Evolutionary conservation across 2,797 vertebrate species (phyloP), one percentile per base, ranked within the genome.

Genomic region (Cephalopachus bancanus): DNA sequence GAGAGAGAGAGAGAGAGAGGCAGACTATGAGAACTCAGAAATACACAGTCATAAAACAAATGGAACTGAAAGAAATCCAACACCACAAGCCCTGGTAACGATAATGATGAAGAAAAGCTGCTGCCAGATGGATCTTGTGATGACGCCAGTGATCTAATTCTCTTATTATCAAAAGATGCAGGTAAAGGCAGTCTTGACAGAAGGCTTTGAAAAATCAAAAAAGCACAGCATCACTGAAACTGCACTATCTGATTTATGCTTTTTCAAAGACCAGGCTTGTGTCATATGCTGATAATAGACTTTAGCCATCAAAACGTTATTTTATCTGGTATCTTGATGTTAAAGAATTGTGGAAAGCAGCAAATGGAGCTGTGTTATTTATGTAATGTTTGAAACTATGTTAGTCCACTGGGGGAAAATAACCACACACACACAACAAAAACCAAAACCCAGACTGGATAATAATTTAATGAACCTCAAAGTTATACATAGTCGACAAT

Each of bases 281-380:
- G 95, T 96, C 96, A 97, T 94, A 94, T 16, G 74, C 93, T 97
- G 97, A 97, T 97, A 97, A 94, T 92, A 94, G 95, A 94, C 93
- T 94, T 72, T 83, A 85, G 93, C 93, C 96, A 97, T 97, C 97
- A 93, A 97, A 97, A 94, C 12, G 3, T 83, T 97, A 53, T 96
- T 98, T 96, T 98, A 97, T 98, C 97, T 96, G 76, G 87, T 86
- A 95, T 94, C 97, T 97, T 93, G 96, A 97, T 98, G 96, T 97
- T 93, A 96, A 97, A 98, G 88, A 97, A 97, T 97, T 96, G 95
- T 96, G 60, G 81, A 94, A 96, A 92, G 89, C 57, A 83, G 94
- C 76, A 96, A 96, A 75, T 87, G 53, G 93, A 96, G 75, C 88
- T 44, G 72, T 55, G 90, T 60, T 88, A 81, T 96, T 97, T 95